Conservation (phyloP, 2,888 invertebrate species). For the Tromatobia lineatoria region DNA sequence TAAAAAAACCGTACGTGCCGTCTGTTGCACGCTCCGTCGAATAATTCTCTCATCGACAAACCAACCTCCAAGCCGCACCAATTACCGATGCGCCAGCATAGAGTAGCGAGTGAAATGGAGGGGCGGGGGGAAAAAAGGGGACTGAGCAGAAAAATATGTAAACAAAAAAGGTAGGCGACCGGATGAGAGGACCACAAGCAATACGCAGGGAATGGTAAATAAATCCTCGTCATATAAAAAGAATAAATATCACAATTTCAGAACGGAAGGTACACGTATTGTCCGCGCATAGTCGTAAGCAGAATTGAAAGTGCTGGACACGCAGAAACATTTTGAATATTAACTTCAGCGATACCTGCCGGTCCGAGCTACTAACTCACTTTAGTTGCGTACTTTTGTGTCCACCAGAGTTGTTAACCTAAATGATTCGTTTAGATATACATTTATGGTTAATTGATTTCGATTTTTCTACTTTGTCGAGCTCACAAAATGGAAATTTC, state of each 20-base stretch:
- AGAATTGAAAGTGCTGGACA: background rate
- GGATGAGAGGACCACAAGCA: background rate
- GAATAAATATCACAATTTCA: background rate
- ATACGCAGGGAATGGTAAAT: constrained; percentile 12
- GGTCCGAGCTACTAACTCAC: background rate
- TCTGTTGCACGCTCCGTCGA: background rate
- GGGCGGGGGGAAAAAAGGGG: background rate
- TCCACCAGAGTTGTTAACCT: too few species aligned
- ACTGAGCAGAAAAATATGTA: background rate
- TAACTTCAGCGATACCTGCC: background rate
- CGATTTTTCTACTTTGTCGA: background rate
- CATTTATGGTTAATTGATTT: background rate
- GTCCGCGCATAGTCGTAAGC: background rate
- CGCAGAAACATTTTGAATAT: background rate
- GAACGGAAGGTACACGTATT: background rate
- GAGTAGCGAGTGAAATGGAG: background rate
- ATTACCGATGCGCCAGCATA: background rate
- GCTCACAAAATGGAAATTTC: too few species aligned
- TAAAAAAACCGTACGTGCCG: constrained; percentile 8
- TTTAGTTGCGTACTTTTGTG: background rate
- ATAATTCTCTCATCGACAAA: background rate
- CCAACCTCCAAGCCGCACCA: constrained; percentile 6
- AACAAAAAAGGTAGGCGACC: background rate
- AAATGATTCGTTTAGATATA: background rate
- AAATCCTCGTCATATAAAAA: constrained; percentile 12